A percentile compares a stretch with the other conserved stretches of the same genome.
phyloP scores from a whole-genome alignment of 2,797 vertebrate genomes.

The Monodelphis domestica region DNA sequence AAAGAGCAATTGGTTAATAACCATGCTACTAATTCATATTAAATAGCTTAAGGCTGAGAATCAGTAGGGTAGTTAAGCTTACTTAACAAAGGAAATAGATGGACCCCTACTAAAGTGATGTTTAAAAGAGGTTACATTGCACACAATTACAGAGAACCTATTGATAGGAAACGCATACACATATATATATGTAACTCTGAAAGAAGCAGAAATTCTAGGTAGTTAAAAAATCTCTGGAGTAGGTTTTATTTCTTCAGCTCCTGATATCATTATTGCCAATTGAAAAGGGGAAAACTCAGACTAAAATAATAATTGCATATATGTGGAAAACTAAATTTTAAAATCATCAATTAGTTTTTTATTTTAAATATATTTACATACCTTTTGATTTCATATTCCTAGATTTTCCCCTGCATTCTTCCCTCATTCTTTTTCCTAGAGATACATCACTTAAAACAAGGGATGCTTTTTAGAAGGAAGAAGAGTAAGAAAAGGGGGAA shows the following conservation, averaged over 20 bases:
- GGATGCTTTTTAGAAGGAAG: neutral
- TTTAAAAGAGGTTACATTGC: neutral
- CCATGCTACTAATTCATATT: neutral
- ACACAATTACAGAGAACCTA: neutral
- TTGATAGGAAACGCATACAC: neutral
- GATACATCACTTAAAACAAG: neutral
- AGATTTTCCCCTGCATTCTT: neutral
- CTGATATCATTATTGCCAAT: neutral
- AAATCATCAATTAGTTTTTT: rapidly evolving
- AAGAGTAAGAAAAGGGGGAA: neutral
- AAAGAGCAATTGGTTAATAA: neutral
- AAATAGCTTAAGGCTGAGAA: neutral
- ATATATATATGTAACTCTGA: neutral
- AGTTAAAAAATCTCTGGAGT: neutral
- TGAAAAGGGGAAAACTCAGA: neutral
- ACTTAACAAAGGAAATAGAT: neutral
- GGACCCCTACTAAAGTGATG: neutral
- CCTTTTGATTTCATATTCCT: neutral
- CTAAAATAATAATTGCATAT: neutral
- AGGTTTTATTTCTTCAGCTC: neutral
- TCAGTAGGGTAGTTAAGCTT: neutral
- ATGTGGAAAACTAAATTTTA: neutral
- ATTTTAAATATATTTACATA: neutral
- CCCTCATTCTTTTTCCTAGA: neutral
- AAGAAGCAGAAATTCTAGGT: neutral